Evolutionary conservation across 37 sponge, comb jelly and placozoan genomes (phyloP), one percentile per base, ranked within the genome.

Genomic region (Petrosia ficiformis): DNA sequence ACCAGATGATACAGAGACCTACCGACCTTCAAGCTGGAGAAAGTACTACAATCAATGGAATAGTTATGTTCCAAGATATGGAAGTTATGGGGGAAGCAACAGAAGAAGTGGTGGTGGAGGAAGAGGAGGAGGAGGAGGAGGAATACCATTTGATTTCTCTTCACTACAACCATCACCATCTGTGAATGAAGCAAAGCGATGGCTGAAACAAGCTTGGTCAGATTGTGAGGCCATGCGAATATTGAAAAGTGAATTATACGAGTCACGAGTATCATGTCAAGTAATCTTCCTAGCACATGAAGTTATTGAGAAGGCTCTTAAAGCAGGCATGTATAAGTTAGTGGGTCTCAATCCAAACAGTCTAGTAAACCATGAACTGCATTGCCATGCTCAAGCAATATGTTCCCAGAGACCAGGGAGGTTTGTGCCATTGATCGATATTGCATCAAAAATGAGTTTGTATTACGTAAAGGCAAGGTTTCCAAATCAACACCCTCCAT

Each of bases 221-320:
- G 77, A 86, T 44, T 69, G 59, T 44, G 40, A 22, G 10, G 68
- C 71, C 42, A 42, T 84, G 39, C 11, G 39, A 33, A 29, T 56
- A 4, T 65, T 75, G 22, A 5, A 26, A 6, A 22, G n/a, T 61
- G 6, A 59, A 35, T 3, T 56, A 24, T 3, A 61, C 42, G 57
- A 69, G 22, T 22, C 4, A 32, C 21, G 42, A 19, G 5, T 77
- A 0, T 61, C 48, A 32, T 65, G 64, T 33, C 56, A 69, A 68
- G 78, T 85, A 1, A 77, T 78, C 67, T 90, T 85, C 43, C 71
- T 76, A 70, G 76, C 86, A 24, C 86, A 85, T 59, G 80, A 90
- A 58, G 82, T 90, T 5, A 79, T 80, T 33, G 82, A 81, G 58
- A 90, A 90, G 57, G 82, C 82, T 29, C 66, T 90, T 44, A 89